Evolutionary conservation across 1,140 invertebrate genomes (phyloP).

Genomic region (Piezodorus guildinii): DNA sequence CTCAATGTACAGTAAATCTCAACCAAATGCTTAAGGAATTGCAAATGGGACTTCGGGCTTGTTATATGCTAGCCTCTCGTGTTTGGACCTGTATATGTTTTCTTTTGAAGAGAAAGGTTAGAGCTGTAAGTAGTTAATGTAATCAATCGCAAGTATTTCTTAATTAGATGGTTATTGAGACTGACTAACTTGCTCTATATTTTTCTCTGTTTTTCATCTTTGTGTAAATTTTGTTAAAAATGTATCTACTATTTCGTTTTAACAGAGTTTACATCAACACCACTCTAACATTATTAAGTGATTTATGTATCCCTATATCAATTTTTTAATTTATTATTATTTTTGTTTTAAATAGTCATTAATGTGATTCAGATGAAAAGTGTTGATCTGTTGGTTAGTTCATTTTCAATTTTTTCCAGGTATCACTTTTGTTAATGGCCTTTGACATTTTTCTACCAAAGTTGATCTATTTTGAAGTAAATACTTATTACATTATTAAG

Average conservation of each 20-base stretch:
- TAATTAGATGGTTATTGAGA: too few relatives aligned
- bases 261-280: too few relatives aligned
- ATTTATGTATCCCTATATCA: too few relatives aligned
- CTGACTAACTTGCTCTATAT: too few relatives aligned
- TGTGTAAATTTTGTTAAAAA: too few relatives aligned
- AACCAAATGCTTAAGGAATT: slow-evolving; percentile 82
- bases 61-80: slow-evolving; percentile 86
- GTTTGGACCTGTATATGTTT: slow-evolving; percentile 97
- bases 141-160: not conserved
- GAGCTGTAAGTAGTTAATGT: slow-evolving; percentile 66
- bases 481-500: slow-evolving; percentile 14
- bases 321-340: too few relatives aligned
- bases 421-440: slow-evolving; percentile 1
- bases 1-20: slow-evolving; percentile 1
- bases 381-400: too few relatives aligned
- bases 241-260: too few relatives aligned
- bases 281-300: too few relatives aligned
- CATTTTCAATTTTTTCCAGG: slow-evolving; percentile 5
- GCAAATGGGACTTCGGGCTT: slow-evolving; percentile 93
- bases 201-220: too few relatives aligned
- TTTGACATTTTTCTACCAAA: slow-evolving; percentile 10
- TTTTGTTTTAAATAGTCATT: too few relatives aligned
- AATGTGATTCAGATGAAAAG: too few relatives aligned
- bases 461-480: slow-evolving; percentile 6
- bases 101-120: slow-evolving; percentile 88